Evolutionary conservation across 2,888 invertebrate genomes (phyloP), one percentile per base, ranked within the genome.

Genomic region (Falcaria lacertinaria): DNA sequence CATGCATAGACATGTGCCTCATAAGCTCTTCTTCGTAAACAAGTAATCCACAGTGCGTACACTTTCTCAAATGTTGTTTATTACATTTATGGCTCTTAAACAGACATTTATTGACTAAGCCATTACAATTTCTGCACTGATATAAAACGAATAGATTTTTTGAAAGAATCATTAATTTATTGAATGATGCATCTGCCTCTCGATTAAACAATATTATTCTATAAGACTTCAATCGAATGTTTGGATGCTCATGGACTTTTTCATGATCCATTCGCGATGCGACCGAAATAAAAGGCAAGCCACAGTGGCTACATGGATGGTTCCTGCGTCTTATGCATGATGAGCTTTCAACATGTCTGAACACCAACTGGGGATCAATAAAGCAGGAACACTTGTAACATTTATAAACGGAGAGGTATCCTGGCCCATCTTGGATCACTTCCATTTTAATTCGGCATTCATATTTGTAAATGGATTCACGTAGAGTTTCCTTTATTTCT

Each of bases 381-480:
- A 68, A 72, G 39, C 60, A 55, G 7, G 56, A 45, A 58, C 85
- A 86, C 53, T 60, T 70, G 41, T 60, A 65, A 60, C 85, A 86
- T 64, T 74, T 75, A 48, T 77, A 83, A 13, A 80, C 48, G 13
- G 70, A 71, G 4, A 67, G 47, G 47, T 63, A 43, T 15, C 55
- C 41, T 19, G 58, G 46, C 11, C 83, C 82, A 36, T 70, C 48
- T 57, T 82, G 79, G 45, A 69, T 41, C 35, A 77, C 50, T 44
- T 73, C 54, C 69, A 85, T 64, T 70, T 74, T 78, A 39, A 83
- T 57, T 58, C 75, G 75, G 39, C 68, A 66, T 64, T 82, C 81
- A 50, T 59, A 54, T 57, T 60, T 72, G 45, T 84, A 85, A 36
- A 80, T 74, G 11, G 84, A 79, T 46, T 67, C 55, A 15, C 52